Evolutionary conservation across 2,888 invertebrate species (phyloP).

Genomic region (Notodonta ziczac): DNA sequence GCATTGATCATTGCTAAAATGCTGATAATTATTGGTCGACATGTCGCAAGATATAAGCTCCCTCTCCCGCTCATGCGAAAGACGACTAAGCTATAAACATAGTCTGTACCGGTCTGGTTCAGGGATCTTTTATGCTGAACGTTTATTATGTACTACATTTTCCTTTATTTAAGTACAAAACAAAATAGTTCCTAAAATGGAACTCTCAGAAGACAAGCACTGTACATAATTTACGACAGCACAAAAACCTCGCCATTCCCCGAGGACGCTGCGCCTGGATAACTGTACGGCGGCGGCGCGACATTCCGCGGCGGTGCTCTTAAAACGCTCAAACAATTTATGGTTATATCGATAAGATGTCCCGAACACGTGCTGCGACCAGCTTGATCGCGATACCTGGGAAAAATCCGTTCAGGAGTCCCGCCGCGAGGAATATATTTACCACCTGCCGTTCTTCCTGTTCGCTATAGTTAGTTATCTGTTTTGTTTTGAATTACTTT

Average conservation of each 20-base stretch:
- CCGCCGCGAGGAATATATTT: conserved; percentile 31
- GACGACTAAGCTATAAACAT: too few species aligned
- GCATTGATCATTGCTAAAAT: too few species aligned
- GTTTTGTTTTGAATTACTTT: conserved; percentile 3
- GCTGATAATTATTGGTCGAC: too few species aligned
- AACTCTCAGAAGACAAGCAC: conserved; percentile 2
- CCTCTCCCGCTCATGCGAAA: too few species aligned
- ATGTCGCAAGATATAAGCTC: too few species aligned
- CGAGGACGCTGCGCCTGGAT: conserved; percentile 30
- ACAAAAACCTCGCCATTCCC: conserved; percentile 7
- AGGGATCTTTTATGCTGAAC: too few species aligned
- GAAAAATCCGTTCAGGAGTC: conserved; percentile 26
- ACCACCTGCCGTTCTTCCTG: background rate
- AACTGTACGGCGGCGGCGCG: conserved; percentile 24
- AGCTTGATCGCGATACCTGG: conserved; percentile 42
- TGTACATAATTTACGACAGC: conserved; percentile 30
- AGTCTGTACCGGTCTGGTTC: too few species aligned
- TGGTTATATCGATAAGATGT: conserved; percentile 56
- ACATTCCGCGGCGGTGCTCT: conserved; percentile 27
- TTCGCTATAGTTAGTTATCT: background rate
- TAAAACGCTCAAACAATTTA: conserved; percentile 55
- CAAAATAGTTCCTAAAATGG: background rate
- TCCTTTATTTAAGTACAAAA: too few species aligned
- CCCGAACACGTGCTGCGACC: conserved; percentile 40
- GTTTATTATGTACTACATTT: too few species aligned